phyloP scores from a whole-genome alignment of 2,113 vertebrate genomes.

The Lipotes vexillifer region DNA sequence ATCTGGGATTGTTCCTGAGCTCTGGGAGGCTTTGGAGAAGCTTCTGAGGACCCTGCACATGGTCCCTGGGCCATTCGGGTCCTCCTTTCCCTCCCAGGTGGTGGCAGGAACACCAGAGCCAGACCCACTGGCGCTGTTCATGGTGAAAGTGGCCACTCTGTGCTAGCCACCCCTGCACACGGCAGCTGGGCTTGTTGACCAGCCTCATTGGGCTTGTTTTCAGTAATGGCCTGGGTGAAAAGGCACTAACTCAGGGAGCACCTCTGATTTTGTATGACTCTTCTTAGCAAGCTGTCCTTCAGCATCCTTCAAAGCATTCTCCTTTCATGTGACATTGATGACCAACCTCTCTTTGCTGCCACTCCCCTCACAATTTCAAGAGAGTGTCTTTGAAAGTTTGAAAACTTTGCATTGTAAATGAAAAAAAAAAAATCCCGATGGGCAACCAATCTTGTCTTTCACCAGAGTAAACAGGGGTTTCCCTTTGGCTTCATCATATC shows the following conservation, averaged over 20 bases:
- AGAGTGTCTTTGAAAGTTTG: background rate
- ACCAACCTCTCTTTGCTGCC: background rate
- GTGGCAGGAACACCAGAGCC: background rate
- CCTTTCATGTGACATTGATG: background rate
- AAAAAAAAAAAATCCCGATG: background rate
- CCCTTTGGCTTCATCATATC: background rate
- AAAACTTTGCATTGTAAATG: background rate
- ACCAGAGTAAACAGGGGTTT: background rate
- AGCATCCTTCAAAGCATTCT: background rate
- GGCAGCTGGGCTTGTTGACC: background rate
- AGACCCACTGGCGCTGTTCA: background rate
- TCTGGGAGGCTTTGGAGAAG: background rate
- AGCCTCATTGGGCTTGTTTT: background rate
- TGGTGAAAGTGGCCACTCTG: fast-evolving
- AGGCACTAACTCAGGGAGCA: background rate
- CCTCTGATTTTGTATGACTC: background rate
- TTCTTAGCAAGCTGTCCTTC: background rate
- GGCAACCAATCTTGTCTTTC: background rate
- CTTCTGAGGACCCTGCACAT: background rate
- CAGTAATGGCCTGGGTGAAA: background rate
- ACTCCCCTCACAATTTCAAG: background rate
- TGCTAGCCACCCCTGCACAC: background rate
- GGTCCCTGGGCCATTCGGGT: background rate
- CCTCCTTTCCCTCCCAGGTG: background rate
- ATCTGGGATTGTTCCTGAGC: background rate